These are phyloP conservation scores for Harpegnathos saltator DNA, from an alignment of 1,140 invertebrate species.

Conservation along the genomic window DNA sequence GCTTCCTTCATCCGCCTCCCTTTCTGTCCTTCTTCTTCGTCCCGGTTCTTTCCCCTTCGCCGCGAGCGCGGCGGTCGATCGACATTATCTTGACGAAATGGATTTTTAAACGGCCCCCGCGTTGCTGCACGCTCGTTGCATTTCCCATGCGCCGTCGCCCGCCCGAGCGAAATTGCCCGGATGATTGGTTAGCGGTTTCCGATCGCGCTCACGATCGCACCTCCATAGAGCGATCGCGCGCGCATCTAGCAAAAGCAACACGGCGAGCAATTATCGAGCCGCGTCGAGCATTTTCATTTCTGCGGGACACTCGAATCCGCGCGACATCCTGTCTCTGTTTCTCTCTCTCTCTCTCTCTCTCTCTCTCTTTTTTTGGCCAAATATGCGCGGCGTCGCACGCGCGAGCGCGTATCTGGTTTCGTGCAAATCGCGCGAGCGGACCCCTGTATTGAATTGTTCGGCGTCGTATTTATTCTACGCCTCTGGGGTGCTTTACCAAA, in stretches of 20 bases:
- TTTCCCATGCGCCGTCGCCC: neutral
- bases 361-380: conserved; percentile 36
- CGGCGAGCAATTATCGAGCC: conserved; percentile 51
- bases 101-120: conserved; percentile 39
- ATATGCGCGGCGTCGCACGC: conserved; percentile 30
- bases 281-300: conserved; percentile 51
- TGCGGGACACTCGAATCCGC: conserved; percentile 38
- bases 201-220: conserved; percentile 44
- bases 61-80: neutral
- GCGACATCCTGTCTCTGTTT: too few species aligned
- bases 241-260: conserved; percentile 37
- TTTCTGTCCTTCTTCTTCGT: too few species aligned
- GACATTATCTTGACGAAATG: conserved; percentile 53
- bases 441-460: conserved; percentile 35
- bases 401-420: conserved; percentile 24
- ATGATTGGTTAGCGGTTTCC: conserved; percentile 57
- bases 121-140: conserved; percentile 15
- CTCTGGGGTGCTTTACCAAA: conserved; percentile 32
- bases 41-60: neutral
- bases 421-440: conserved; percentile 1
- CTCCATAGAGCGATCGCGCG: conserved; percentile 22
- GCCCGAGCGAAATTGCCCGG: conserved; percentile 37
- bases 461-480: conserved; percentile 33
- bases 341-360: too few species aligned
- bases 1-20: too few species aligned